phyloP scores from a whole-genome alignment of 2,113 vertebrate species.

The Struthidea cinerea region DNA sequence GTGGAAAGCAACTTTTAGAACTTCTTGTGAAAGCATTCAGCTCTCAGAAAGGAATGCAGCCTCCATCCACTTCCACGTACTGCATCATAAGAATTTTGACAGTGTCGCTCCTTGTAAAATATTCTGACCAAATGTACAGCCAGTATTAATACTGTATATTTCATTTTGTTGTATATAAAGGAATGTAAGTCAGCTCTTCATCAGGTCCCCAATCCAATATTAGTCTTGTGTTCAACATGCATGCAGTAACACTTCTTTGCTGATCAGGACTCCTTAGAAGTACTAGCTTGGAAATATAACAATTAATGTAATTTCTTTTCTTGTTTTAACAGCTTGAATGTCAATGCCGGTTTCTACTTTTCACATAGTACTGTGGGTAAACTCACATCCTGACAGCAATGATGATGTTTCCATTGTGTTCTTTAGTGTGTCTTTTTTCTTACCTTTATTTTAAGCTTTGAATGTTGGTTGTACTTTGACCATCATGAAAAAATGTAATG shows the following conservation, averaged over 20 bases:
- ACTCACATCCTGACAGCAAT: slow-evolving; percentile 76
- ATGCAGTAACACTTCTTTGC: slow-evolving; percentile 62
- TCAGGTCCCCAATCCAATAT: slow-evolving; percentile 42
- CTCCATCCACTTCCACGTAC: not conserved
- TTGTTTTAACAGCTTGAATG: slow-evolving; percentile 78
- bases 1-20: not conserved
- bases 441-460: slow-evolving; percentile 67
- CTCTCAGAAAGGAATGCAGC: not conserved
- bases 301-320: slow-evolving; percentile 35
- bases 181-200: slow-evolving; percentile 57
- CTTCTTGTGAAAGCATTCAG: not conserved
- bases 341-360: slow-evolving; percentile 72
- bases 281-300: slow-evolving; percentile 45
- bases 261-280: slow-evolving; percentile 51
- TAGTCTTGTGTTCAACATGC: slow-evolving; percentile 67
- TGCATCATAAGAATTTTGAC: not conserved
- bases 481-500: slow-evolving; percentile 67
- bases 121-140: slow-evolving; percentile 54
- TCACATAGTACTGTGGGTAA: slow-evolving; percentile 76
- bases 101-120: slow-evolving; percentile 8
- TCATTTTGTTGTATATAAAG: slow-evolving; percentile 73
- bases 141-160: slow-evolving; percentile 58
- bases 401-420: slow-evolving; percentile 78
- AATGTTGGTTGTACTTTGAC: slow-evolving; percentile 78
- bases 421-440: slow-evolving; percentile 57